Evolutionary conservation across 2,888 invertebrate species (phyloP), one percentile per base, ranked within the genome.

Genomic region (Drosophila anceps): DNA sequence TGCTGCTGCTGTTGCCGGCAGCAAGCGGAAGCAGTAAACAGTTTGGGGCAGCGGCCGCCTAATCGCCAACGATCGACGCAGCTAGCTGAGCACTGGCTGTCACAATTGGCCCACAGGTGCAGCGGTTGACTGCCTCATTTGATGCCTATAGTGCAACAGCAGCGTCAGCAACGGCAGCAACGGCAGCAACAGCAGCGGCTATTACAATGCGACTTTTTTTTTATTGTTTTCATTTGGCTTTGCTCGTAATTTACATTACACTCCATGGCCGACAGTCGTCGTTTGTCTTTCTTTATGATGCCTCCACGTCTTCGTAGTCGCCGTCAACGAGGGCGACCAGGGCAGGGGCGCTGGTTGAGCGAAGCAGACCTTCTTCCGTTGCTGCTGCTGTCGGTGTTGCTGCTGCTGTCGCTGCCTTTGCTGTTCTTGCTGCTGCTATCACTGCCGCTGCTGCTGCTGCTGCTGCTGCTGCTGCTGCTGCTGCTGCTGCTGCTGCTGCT

Each of bases 181-280:
- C 71, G 33, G 1, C 39, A 39, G 1, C 39, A 39, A 9, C 62
- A 59, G 5, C 72, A 33, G 4, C 35, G 44, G 4, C 55, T 46
- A 46, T 46, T 46, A 46, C 46, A 46, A 46, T n/a, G 46, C 46
- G 46, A 46, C 46, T 46, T 46, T 46, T 44, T 43, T 73, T 88
- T 82, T 83, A 85, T 82, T 86, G 83, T 83, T 88, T 68, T 73
- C 71, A 76, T 66, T 82, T 62, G 67, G 41, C 80, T 71, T 67
- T 71, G 82, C 67, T 81, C 76, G 84, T 85, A 82, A 90, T 88
- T 85, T 88, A 85, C 80, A 88, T 79, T 88, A 66, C 80, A 82
- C 71, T 76, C 70, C 72, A 69, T 69, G 67, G 73, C 66, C 88
- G 83, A 65, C 79, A 76, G 81, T 81, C 81, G 82, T 65, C 81